Evolutionary conservation across 2,113 vertebrate genomes (phyloP).

Genomic region (Zosterops pallidus): DNA sequence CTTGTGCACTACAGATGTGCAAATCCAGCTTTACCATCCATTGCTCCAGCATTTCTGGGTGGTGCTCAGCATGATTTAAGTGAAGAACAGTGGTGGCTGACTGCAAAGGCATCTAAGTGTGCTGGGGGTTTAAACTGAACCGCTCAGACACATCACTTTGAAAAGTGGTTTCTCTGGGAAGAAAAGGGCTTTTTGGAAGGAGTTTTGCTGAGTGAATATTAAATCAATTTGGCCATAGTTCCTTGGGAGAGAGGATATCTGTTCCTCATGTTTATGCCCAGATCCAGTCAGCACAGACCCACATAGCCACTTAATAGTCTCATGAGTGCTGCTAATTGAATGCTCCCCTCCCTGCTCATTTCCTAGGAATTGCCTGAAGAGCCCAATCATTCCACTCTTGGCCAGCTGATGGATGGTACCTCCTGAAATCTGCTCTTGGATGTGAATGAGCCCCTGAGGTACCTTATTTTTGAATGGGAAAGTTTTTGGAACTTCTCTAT

Average conservation of each 20-base stretch:
- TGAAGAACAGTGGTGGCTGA: not conserved
- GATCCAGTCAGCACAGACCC: not conserved
- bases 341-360: not conserved
- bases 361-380: conserved; percentile 8
- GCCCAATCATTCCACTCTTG: not conserved
- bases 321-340: conserved; percentile 1
- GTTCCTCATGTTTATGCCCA: not conserved
- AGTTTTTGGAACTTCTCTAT: not conserved
- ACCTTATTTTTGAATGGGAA: conserved; percentile 2
- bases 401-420: not conserved
- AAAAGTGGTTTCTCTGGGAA: conserved; percentile 13
- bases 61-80: conserved; percentile 14
- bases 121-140: not conserved
- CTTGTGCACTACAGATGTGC: not conserved
- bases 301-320: not conserved
- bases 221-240: not conserved
- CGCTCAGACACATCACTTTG: not conserved
- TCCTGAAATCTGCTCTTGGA: not conserved
- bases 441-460: not conserved
- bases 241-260: not conserved
- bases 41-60: not conserved
- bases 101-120: not conserved
- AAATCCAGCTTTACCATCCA: not conserved
- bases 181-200: not conserved
- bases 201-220: not conserved